Evolutionary conservation across 37 sponge, comb jelly and placozoan genomes (phyloP).

Genomic region (Hormiphora californensis): DNA sequence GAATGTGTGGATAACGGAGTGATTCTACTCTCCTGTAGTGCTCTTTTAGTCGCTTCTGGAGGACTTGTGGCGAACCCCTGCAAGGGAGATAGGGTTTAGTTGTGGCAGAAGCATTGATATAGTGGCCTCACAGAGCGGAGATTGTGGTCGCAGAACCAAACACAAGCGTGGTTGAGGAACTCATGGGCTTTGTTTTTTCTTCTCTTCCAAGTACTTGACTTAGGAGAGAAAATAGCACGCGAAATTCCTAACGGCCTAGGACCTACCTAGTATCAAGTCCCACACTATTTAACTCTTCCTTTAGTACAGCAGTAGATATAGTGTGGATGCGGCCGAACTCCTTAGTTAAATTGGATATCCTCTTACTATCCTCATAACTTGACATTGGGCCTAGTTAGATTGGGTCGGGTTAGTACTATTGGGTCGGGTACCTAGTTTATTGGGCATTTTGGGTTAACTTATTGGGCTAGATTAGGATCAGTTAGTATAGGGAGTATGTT

Average conservation of each 20-base stretch:
- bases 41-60: conserved; percentile 30
- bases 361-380: conserved; percentile 29
- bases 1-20: neutral
- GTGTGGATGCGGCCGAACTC: conserved; percentile 38
- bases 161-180: too few relatives aligned
- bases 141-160: too few relatives aligned
- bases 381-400: neutral
- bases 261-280: conserved; percentile 21
- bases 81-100: neutral
- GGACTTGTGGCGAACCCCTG: neutral
- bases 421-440: too few relatives aligned
- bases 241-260: too few relatives aligned
- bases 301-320: conserved; percentile 1
- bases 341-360: conserved; percentile 6
- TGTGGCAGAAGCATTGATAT: neutral
- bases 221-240: too few relatives aligned
- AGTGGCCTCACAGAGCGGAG: too few relatives aligned
- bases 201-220: too few relatives aligned
- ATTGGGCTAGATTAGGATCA: too few relatives aligned
- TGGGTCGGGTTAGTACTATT: too few relatives aligned
- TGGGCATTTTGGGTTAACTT: too few relatives aligned
- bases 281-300: conserved; percentile 24
- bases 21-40: conserved; percentile 28
- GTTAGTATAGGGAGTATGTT: too few relatives aligned
- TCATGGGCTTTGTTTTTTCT: too few relatives aligned